Base-by-base conservation (phyloP, 2,888 invertebrate genomes). In the Sinopyrophorus schimmeli region DNA sequence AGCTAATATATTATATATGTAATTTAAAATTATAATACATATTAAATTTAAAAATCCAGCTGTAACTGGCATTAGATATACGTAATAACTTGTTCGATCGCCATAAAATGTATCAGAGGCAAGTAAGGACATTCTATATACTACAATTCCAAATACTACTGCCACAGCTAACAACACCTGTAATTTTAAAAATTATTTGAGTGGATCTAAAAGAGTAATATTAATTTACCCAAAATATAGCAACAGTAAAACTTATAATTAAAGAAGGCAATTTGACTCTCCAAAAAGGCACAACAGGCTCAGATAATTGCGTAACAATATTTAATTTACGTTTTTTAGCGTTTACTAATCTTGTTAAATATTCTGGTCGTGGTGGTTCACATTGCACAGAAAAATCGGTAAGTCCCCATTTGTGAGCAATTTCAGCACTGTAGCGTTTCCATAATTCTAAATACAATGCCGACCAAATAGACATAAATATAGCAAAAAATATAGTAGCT, bases 401-500 rank as follows among this genome's bases (percentile, higher is more conserved):
- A 12, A 90, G 75, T 57, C 90, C 91, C 92, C 92, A 92, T 53
- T 85, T 58, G 70, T 90, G 89, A n/a, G 86, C 81, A 51, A 91
- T 79, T 60, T 83, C 83, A 2, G 86, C 83, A 35, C 87, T 84
- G 68, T 87, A 87, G 12, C 90, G 76, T 67, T 89, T 90, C 92
- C 92, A 92, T 52, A 89, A 74, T 70, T 92, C 91, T 62, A 90
- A 75, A 73, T 90, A 92, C 26, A 87, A 67, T 1, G 87, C 80
- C 53, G 86, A 80, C 92, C 92, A 92, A 51, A 92, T 77, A 1
- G 88, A 84, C 89, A 92, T 90, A 62, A 89, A 81, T 37, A 85
- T 77, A 2, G 90, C 87, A 72, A 91, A 91, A 53, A 82, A 77
- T 23, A 90, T 82, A 0, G 90, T 90, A 31, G 84, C 80, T 37